Evolutionary conservation across 1,140 invertebrate species (phyloP).

Genomic region (Hylaeus anthracinus): DNA sequence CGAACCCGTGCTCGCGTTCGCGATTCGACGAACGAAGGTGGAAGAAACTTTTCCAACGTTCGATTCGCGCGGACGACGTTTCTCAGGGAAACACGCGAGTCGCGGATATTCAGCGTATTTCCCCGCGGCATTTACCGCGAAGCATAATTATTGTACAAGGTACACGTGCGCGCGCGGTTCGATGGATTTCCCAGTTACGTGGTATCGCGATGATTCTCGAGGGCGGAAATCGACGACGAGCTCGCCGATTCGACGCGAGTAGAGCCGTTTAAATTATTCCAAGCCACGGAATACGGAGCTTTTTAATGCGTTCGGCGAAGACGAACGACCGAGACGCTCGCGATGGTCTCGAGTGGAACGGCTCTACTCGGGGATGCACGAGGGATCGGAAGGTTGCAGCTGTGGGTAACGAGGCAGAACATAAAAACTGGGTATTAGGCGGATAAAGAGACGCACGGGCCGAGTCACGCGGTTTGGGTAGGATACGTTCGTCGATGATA

Average conservation of each 20-base stretch:
- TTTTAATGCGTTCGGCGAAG: background rate
- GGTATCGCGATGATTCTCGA: background rate
- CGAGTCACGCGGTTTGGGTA: constrained; percentile 15
- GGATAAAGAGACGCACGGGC: constrained; percentile 22
- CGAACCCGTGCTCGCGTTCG: no score
- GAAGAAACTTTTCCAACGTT: no score
- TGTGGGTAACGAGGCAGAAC: constrained; percentile 32
- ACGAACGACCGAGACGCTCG: background rate
- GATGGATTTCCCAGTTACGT: constrained; percentile 1
- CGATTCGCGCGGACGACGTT: background rate
- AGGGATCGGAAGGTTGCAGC: constrained; percentile 16
- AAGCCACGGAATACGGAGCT: background rate
- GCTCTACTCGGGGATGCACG: background rate
- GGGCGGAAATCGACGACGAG: background rate
- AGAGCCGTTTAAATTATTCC: constrained; percentile 9
- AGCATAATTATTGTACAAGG: background rate
- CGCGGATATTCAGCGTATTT: constrained; percentile 7
- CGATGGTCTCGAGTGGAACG: background rate
- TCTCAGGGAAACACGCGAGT: constrained; percentile 24
- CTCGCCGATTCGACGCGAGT: background rate
- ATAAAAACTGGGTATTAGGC: constrained; percentile 35
- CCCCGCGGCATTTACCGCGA: background rate
- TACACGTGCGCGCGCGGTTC: constrained; percentile 2
- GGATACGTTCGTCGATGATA: no score
- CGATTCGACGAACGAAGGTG: no score